phyloP scores from a whole-genome alignment of 1,140 invertebrate genomes.

The Drosophila orena region DNA sequence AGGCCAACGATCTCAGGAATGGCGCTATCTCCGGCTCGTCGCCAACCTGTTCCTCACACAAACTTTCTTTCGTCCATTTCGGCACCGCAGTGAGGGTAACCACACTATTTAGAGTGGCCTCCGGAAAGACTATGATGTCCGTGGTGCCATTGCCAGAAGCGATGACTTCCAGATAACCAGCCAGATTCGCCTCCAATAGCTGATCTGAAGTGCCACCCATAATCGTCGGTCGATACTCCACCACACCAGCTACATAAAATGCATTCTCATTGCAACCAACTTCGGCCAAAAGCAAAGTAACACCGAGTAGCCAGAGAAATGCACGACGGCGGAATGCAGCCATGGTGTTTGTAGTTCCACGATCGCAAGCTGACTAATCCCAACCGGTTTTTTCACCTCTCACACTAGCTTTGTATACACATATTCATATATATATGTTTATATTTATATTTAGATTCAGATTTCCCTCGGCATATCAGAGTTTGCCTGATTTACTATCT shows the following conservation, averaged over 20 bases:
- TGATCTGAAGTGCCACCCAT: slow-evolving; percentile 46
- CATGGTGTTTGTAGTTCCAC: neutral
- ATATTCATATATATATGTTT: neutral
- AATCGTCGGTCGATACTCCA: slow-evolving; percentile 82
- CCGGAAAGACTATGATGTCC: slow-evolving; percentile 94
- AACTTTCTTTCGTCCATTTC: slow-evolving; percentile 15
- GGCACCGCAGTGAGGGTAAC: slow-evolving; percentile 68
- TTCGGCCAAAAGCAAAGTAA: neutral
- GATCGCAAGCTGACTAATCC: neutral
- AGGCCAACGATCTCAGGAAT: slow-evolving; percentile 64
- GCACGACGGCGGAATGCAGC: neutral
- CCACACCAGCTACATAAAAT: slow-evolving; percentile 86
- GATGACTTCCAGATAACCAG: slow-evolving; percentile 63
- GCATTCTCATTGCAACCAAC: neutral
- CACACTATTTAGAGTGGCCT: slow-evolving; percentile 86
- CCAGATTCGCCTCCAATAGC: slow-evolving; percentile 61
- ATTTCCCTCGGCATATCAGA: too few species aligned
- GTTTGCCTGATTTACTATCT: slow-evolving; percentile 8
- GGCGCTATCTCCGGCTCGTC: slow-evolving; percentile 19
- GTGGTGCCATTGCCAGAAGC: slow-evolving; percentile 83
- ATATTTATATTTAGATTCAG: neutral
- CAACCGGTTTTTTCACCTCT: slow-evolving; percentile 2
- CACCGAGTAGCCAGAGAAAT: neutral
- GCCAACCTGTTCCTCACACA: slow-evolving; percentile 19
- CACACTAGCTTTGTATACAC: neutral